phyloP scores from a whole-genome alignment of 2,113 vertebrate species.

The Pterocles gutturalis region DNA sequence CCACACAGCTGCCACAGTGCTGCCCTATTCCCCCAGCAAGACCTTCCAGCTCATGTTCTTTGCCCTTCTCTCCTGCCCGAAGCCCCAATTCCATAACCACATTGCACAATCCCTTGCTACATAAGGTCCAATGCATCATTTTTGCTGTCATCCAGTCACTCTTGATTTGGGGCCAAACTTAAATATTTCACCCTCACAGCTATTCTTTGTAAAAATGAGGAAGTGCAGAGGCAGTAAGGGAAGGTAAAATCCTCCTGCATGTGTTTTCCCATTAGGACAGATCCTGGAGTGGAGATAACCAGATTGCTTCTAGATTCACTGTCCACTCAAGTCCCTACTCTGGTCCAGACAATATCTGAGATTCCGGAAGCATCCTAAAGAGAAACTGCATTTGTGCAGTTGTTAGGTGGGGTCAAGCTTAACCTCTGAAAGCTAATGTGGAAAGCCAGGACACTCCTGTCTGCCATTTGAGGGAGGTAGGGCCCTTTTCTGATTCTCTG shows the following conservation, averaged over 20 bases:
- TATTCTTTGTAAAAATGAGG: neutral
- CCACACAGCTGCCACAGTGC: neutral
- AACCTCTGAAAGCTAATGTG: neutral
- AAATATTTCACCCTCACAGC: neutral
- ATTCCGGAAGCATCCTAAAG: neutral
- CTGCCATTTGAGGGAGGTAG: neutral
- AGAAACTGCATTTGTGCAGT: neutral
- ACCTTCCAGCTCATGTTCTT: neutral
- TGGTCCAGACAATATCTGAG: neutral
- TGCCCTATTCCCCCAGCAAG: accelerated
- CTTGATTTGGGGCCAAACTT: neutral
- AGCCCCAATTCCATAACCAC: neutral
- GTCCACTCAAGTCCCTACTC: neutral
- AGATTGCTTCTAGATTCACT: neutral
- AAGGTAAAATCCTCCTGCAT: neutral
- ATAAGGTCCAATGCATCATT: neutral
- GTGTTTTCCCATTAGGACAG: neutral
- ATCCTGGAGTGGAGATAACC: neutral
- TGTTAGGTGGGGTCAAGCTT: neutral
- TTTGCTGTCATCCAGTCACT: neutral
- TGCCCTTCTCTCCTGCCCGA: accelerated
- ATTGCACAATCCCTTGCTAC: accelerated
- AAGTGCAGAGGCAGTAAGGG: neutral
- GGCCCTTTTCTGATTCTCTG: neutral
- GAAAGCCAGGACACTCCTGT: neutral